These are phyloP conservation scores for Mactra quadrangularis DNA, from an alignment of 1,140 invertebrate genomes.

Conservation along the genomic window DNA sequence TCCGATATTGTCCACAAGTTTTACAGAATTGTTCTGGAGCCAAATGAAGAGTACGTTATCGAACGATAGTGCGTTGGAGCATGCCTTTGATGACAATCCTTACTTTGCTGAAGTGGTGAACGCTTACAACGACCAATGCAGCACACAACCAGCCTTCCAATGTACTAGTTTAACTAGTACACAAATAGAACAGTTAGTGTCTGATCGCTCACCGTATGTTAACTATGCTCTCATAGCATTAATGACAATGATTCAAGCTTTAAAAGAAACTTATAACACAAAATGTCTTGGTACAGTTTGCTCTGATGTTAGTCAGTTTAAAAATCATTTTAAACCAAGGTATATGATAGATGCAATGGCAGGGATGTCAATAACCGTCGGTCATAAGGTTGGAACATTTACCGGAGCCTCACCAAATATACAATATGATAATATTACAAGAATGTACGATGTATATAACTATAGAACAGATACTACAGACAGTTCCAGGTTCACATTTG, in stretches of 20 bases:
- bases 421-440: background rate
- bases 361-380: background rate
- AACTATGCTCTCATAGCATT: slow-evolving; percentile 18
- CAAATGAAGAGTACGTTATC: slow-evolving; percentile 19
- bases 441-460: slow-evolving; percentile 12
- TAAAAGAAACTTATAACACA: background rate
- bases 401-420: background rate
- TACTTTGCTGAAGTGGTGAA: slow-evolving; percentile 33
- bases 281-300: background rate
- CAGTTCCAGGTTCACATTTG: background rate
- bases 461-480: background rate
- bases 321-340: slow-evolving; percentile 2
- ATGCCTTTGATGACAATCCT: slow-evolving; percentile 6
- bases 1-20: background rate
- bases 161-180: background rate
- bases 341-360: background rate
- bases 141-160: too few species aligned
- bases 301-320: background rate
- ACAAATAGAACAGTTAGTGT: background rate
- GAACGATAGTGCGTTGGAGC: background rate
- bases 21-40: slow-evolving; percentile 47
- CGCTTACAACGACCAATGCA: slow-evolving; percentile 12
- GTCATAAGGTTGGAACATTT: background rate
- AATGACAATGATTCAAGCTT: slow-evolving; percentile 10
- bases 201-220: slow-evolving; percentile 1